Base-by-base conservation (phyloP, 2,888 invertebrate species). In the Pristionchus mayeri region DNA sequence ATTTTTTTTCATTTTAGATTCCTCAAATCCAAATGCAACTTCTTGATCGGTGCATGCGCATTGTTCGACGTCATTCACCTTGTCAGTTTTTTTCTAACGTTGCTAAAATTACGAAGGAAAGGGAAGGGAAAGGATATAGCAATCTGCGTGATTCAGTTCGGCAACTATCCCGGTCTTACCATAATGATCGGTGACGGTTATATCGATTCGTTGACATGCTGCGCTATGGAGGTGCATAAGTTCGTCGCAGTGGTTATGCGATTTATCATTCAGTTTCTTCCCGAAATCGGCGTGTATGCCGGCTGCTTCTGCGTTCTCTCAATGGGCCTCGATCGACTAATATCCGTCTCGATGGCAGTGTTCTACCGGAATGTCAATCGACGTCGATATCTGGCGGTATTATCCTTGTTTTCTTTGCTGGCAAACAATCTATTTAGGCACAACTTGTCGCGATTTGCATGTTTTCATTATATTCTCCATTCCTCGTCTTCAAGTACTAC, bases 11-110 rank as follows among this genome's bases (percentile, higher is more conserved):
- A 34, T 63, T 63, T 34, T 34, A 63, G 63, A 37, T 30, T 4
- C 9, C 63, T 63, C 9, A 63, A 63, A 21, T 63, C 63, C 34
- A 63, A 63, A 21, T 63, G 63, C 34, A 63, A 63, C 37, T 63
- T 63, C 18, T 18, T 63, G 21, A 63, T 63, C 3, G 63, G 63
- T 1, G 30, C 57, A 9, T 60, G 57, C 16, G 57, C 57, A 11
- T 16, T 60, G 57, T 60, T 60, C 57, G 57, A 60, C 16, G 34
- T 63, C 18, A 34, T 34, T 30, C 63, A 34, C 63, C 21, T 63
- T 27, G 63, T 63, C n/a, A 57, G 57, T 57, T 21, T 21, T 11
- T 9, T 63, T 30, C 4, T 60, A 3, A 16, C 16, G 11, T 27
- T 60, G 16, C 44, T 13, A 44, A 44, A 13, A 44, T 44, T 44